Evolutionary conservation across 1,140 invertebrate species (phyloP).

Genomic region (Diachasma alloeum): DNA sequence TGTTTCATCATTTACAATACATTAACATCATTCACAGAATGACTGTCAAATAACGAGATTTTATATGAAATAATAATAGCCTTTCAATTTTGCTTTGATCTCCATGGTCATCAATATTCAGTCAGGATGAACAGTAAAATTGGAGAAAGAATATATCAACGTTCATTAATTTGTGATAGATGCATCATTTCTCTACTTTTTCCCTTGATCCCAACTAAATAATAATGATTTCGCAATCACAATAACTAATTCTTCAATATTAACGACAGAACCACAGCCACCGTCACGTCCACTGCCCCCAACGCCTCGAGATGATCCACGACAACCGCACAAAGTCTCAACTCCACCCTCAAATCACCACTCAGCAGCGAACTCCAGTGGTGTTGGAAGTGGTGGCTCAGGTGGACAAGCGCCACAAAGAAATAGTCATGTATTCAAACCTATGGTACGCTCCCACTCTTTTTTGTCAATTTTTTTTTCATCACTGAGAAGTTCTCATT

Average conservation of each 20-base stretch:
- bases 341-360: conserved; percentile 67
- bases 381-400: conserved; percentile 53
- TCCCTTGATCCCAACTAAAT: no score
- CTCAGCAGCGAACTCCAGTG: conserved; percentile 41
- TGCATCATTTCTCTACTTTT: no score
- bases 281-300: conserved; percentile 84
- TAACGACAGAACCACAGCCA: conserved; percentile 70
- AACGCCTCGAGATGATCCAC: conserved; percentile 76
- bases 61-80: no score
- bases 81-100: no score
- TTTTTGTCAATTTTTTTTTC: conserved; percentile 3
- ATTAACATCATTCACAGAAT: no score
- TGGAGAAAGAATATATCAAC: no score
- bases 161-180: no score
- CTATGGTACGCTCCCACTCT: conserved; percentile 71
- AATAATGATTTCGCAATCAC: conserved; percentile 3
- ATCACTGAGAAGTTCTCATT: background rate
- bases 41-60: no score
- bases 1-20: no score
- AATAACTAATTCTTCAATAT: conserved; percentile 34
- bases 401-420: conserved; percentile 69
- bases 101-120: no score
- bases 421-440: conserved; percentile 85
- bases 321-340: conserved; percentile 69
- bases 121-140: no score